These are phyloP conservation scores for Drosophila baimaii DNA, from an alignment of 1,140 invertebrate species.

Conservation along the genomic window DNA sequence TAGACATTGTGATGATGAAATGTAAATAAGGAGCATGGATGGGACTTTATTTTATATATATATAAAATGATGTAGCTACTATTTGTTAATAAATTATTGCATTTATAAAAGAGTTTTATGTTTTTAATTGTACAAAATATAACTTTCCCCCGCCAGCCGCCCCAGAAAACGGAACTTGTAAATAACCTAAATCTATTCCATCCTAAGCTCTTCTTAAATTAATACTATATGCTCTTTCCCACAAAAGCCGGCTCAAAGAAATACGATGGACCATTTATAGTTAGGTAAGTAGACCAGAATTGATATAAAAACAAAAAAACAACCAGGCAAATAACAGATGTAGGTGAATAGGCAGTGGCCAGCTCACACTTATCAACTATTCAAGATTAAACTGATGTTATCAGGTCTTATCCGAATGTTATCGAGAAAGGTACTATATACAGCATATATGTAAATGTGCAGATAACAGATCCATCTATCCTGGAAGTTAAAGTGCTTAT, in stretches of 20 bases:
- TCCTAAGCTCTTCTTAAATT: background rate
- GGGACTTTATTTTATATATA: slow-evolving; percentile 45
- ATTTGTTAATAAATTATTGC: slow-evolving; percentile 56
- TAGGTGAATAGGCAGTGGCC: slow-evolving; percentile 15
- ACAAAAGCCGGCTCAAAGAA: slow-evolving; percentile 51
- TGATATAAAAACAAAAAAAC: background rate
- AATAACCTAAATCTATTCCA: background rate
- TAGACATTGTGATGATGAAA: slow-evolving; percentile 7
- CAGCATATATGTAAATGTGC: slow-evolving; percentile 22
- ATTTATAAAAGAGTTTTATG: slow-evolving; percentile 36
- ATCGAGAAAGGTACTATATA: slow-evolving; percentile 37
- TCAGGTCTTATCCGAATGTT: slow-evolving; percentile 52
- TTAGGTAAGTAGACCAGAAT: slow-evolving; percentile 33
- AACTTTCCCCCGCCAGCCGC: background rate
- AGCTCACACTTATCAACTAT: slow-evolving; percentile 35
- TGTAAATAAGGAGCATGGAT: slow-evolving; percentile 33
- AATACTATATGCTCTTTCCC: background rate
- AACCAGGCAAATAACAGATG: slow-evolving; percentile 21
- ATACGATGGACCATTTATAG: slow-evolving; percentile 51
- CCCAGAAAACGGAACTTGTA: slow-evolving; percentile 13
- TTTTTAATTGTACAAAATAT: background rate
- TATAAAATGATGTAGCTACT: slow-evolving; percentile 38
- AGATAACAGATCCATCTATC: slow-evolving; percentile 32
- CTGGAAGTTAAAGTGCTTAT: slow-evolving; percentile 1
- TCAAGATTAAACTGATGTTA: slow-evolving; percentile 40